Evolutionary conservation across 2,113 vertebrate species (phyloP), one percentile per base, ranked within the genome.

Genomic region (Colius striatus): DNA sequence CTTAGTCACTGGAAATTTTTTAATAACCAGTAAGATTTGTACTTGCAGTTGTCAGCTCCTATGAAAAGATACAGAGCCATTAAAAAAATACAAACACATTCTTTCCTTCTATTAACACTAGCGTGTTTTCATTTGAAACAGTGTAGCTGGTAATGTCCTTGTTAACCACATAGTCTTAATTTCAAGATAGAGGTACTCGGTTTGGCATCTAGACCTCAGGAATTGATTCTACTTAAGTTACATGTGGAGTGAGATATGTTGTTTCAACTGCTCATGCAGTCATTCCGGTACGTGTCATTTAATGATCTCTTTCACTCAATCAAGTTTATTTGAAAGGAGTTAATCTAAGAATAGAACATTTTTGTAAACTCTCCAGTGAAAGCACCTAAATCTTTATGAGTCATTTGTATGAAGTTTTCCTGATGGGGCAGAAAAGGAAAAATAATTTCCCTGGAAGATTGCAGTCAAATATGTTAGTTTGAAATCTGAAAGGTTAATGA

Each of bases 401-500:
- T 72, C 30, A 4, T 71, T 81, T 61, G 48, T 12, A 11, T 53
- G 27, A 71, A 26, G 26, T 81, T 82, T 82, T 89, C 48, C 83
- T 92, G 34, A 72, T 17, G 3, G 53, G 17, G 34, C 16, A 88
- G 74, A 62, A 93, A 94, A 84, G 3, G 25, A 34, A 79, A 95
- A 83, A 53, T 85, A 53, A 61, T 73, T 96, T 92, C 68, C 53
- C 66, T 70, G 16, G 45, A 67, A 87, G 62, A 94, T 1, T 75
- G 18, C 18, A 58, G 57, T 30, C 13, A 83, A 62, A 67, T 85
- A 89, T 86, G 94, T n/a, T 81, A n/a, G 11, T 90, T 96, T 89
- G 34, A 95, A 92, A 94, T 76, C 38, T 92, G 73, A 94, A 90
- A 89, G 55, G 45, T 96, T 97, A 97, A 84, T 90, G 68, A 92